phyloP scores from a whole-genome alignment of 1,140 invertebrate genomes.

The Ceratosolen solmsi region DNA sequence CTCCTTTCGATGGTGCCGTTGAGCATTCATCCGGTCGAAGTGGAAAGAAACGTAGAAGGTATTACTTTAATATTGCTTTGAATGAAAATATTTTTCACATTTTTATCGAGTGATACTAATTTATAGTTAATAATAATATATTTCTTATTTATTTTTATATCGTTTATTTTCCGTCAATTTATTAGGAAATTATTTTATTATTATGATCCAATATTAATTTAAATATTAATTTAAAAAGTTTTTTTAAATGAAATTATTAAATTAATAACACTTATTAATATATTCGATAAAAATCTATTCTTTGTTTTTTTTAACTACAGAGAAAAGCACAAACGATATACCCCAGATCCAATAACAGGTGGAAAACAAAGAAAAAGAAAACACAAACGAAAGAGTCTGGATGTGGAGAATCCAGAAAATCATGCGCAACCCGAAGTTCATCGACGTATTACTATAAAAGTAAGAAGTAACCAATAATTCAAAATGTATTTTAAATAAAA shows the following conservation, averaged over 20 bases:
- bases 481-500: too few relatives aligned
- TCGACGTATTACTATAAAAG: conserved; percentile 85
- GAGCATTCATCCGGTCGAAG: conserved; percentile 67
- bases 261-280: too few relatives aligned
- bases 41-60: conserved; percentile 69
- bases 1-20: conserved; percentile 63
- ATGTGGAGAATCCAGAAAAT: conserved; percentile 77
- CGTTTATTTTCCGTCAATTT: too few relatives aligned
- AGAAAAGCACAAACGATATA: conserved; percentile 72
- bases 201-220: too few relatives aligned
- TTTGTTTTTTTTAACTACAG: conserved; percentile 52
- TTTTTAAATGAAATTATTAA: too few relatives aligned
- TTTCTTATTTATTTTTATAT: too few relatives aligned
- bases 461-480: conserved; percentile 60
- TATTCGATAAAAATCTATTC: background rate
- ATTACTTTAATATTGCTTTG: too few relatives aligned
- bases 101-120: too few relatives aligned
- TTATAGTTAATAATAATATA: too few relatives aligned
- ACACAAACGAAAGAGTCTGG: conserved; percentile 80
- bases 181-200: too few relatives aligned
- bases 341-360: conserved; percentile 71
- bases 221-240: too few relatives aligned
- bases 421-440: conserved; percentile 73
- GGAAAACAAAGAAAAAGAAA: conserved; percentile 71
- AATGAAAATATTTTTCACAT: too few relatives aligned